These are phyloP conservation scores for Danio jaintianensis DNA, from an alignment of 2,797 vertebrate genomes.

Conservation along the genomic window DNA sequence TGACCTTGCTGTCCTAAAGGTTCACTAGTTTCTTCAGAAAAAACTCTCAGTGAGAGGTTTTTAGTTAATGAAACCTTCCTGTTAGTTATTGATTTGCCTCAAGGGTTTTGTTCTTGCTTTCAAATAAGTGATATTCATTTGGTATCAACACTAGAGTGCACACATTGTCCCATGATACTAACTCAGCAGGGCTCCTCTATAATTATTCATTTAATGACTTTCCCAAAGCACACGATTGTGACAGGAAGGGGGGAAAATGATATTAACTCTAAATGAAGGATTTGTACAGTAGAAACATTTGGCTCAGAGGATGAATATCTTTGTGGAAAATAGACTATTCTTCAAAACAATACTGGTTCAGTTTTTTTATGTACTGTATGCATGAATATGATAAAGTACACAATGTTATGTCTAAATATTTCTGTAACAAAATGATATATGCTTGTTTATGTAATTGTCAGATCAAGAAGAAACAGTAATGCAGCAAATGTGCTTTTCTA, in stretches of 20 bases:
- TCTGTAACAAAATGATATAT: no score
- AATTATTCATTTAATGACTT: conserved; percentile 39
- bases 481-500: no score
- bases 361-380: background rate
- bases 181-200: conserved; percentile 30
- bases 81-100: conserved; percentile 75
- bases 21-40: conserved; percentile 65
- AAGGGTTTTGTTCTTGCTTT: conserved; percentile 71
- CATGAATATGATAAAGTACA: background rate
- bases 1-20: conserved; percentile 67
- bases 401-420: no score
- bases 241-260: background rate
- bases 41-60: conserved; percentile 72
- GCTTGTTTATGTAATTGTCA: no score
- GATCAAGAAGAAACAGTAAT: no score
- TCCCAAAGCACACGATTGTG: conserved; percentile 32
- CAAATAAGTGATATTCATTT: conserved; percentile 69
- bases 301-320: conserved; percentile 24
- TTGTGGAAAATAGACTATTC: background rate
- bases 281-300: conserved; percentile 53
- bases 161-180: conserved; percentile 47
- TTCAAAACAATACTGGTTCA: background rate
- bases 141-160: conserved; percentile 63
- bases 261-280: conserved; percentile 38
- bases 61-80: conserved; percentile 77